A percentile compares a stretch with the other conserved stretches of the same genome.
Evolutionary conservation across 2,888 invertebrate species (phyloP).

Genomic region (Hyles lineata): DNA sequence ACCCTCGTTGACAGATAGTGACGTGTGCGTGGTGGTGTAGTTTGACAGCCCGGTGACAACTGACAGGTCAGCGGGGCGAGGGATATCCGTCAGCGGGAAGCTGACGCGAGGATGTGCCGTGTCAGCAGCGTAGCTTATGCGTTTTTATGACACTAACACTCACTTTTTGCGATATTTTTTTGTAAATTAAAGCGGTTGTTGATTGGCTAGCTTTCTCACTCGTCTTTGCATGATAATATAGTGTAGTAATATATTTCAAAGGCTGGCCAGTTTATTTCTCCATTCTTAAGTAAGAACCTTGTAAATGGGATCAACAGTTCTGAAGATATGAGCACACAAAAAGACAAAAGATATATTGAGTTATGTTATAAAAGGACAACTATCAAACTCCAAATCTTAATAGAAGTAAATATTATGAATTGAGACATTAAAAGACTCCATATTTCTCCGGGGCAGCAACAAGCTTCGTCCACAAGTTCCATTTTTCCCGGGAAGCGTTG

Average conservation of each 20-base stretch:
- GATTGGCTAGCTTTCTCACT: too few species aligned
- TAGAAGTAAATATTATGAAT: background rate
- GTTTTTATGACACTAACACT: conserved; percentile 13
- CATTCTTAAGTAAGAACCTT: too few species aligned
- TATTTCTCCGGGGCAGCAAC: background rate
- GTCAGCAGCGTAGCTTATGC: conserved; percentile 36
- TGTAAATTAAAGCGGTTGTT: background rate
- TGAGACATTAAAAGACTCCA: background rate
- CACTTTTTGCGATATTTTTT: background rate
- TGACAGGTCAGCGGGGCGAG: conserved; percentile 32
- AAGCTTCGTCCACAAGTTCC: background rate
- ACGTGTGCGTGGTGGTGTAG: conserved; percentile 14
- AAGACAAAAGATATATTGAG: too few species aligned
- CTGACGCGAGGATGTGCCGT: conserved; percentile 40
- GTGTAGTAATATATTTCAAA: too few species aligned
- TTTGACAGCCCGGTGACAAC: conserved; percentile 44
- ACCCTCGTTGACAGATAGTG: conserved; percentile 13
- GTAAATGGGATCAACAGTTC: too few species aligned
- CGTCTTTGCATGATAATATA: too few species aligned
- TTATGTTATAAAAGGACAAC: too few species aligned
- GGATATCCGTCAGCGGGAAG: conserved; percentile 25
- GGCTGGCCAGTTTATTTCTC: too few species aligned
- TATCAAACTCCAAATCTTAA: background rate
- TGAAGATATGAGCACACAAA: too few species aligned
- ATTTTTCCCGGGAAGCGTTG: conserved; percentile 17